These are phyloP conservation scores for Lasioglossum villosulum DNA, from an alignment of 2,888 invertebrate genomes.

Conservation along the genomic window DNA sequence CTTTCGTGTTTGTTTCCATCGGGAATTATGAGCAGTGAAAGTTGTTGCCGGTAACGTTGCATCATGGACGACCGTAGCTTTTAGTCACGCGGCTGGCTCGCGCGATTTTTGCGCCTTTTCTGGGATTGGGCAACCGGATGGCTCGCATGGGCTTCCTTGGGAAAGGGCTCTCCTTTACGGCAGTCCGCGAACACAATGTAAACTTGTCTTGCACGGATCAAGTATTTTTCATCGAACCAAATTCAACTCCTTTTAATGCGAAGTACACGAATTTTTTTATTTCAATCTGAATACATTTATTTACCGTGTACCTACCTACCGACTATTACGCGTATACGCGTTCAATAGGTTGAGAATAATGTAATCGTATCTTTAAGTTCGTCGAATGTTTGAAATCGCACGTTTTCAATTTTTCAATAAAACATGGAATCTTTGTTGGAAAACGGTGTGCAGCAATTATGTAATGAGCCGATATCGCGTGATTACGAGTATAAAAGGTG, in stretches of 20 bases:
- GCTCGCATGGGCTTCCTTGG: too few species aligned
- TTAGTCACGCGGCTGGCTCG: background rate
- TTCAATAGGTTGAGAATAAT: too few species aligned
- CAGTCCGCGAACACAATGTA: too few species aligned
- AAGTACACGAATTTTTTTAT: rapidly evolving
- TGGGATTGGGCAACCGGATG: background rate
- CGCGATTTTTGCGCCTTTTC: background rate
- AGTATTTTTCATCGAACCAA: background rate
- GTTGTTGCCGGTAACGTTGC: background rate
- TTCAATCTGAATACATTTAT: background rate
- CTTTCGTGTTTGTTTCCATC: background rate
- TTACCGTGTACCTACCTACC: too few species aligned
- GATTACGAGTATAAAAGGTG: background rate
- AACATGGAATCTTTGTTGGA: background rate
- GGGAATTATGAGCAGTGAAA: background rate
- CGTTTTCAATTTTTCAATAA: background rate
- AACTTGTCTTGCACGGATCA: background rate
- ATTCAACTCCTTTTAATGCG: background rate
- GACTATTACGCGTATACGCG: too few species aligned
- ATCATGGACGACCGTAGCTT: background rate
- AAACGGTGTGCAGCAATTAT: background rate
- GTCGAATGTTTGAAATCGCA: too few species aligned
- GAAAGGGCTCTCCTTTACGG: too few species aligned
- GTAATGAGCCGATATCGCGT: background rate
- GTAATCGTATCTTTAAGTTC: too few species aligned